phyloP scores from a whole-genome alignment of 1,140 invertebrate genomes.

The Drosophila sechellia region DNA sequence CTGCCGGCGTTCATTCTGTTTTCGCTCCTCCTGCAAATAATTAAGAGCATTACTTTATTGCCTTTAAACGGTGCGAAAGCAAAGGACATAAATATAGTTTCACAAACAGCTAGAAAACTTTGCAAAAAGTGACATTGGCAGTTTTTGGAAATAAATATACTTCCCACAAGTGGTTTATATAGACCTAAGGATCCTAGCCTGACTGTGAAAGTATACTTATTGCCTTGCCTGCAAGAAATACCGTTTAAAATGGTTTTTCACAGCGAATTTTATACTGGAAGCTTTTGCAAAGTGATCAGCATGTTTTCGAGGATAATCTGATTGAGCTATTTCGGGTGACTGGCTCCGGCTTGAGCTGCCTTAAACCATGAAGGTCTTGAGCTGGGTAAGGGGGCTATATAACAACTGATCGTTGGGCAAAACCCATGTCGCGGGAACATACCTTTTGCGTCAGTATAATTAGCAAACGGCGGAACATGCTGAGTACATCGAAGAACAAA shows the following conservation, averaged over 20 bases:
- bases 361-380: slow-evolving; percentile 75
- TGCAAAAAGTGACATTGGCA: slow-evolving; percentile 23
- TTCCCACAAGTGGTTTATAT: slow-evolving; percentile 22
- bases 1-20: slow-evolving; percentile 68
- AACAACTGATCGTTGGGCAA: slow-evolving; percentile 6
- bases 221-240: slow-evolving; percentile 52
- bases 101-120: slow-evolving; percentile 58
- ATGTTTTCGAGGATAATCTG: slow-evolving; percentile 19
- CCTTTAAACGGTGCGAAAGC: slow-evolving; percentile 3
- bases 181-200: slow-evolving; percentile 15
- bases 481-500: slow-evolving; percentile 96
- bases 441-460: slow-evolving; percentile 96
- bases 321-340: background rate
- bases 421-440: slow-evolving; percentile 59
- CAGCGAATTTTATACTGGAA: slow-evolving; percentile 21
- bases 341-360: background rate
- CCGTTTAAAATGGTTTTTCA: slow-evolving; percentile 33
- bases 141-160: slow-evolving; percentile 68
- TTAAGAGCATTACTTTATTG: slow-evolving; percentile 8
- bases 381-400: slow-evolving; percentile 50
- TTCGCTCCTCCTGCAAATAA: slow-evolving; percentile 78
- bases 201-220: slow-evolving; percentile 79
- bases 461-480: slow-evolving; percentile 94
- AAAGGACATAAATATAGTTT: slow-evolving; percentile 65
- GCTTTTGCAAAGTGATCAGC: slow-evolving; percentile 56